A percentile compares a stretch with the other conserved stretches of the same genome.
Evolutionary conservation across 2,888 invertebrate species (phyloP).

Genomic region (Rhagonycha lutea): DNA sequence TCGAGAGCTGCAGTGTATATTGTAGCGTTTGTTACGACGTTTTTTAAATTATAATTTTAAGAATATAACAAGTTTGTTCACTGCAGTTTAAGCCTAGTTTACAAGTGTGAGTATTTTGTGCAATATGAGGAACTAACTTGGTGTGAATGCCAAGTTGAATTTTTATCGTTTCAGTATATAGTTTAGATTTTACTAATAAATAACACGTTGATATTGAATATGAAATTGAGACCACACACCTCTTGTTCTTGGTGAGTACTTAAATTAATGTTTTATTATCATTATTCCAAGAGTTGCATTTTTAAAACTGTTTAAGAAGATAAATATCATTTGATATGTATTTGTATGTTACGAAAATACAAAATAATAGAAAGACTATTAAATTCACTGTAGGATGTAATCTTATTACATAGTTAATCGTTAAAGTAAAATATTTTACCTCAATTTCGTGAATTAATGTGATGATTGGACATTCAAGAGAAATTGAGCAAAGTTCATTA

Average conservation of each 20-base stretch:
- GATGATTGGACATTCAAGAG: not conserved
- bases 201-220: not conserved
- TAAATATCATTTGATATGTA: not conserved
- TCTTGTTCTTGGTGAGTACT: not conserved
- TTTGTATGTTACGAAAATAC: not conserved
- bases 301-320: not conserved
- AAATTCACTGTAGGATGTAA: not conserved
- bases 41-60: slow-evolving; percentile 59
- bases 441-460: not conserved
- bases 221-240: not conserved
- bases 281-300: not conserved
- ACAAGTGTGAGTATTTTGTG: slow-evolving; percentile 1
- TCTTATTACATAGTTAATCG: not conserved
- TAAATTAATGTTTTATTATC: not conserved
- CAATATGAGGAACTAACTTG: not conserved
- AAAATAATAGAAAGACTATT: not conserved
- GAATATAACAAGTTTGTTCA: not conserved
- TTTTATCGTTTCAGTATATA: not conserved
- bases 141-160: not conserved
- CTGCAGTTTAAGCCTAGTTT: not conserved
- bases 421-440: not conserved
- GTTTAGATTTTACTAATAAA: not conserved
- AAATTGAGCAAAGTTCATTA: not conserved
- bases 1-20: slow-evolving; percentile 54
- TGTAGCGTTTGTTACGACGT: slow-evolving; percentile 63